Evolutionary conservation across 2,888 invertebrate species (phyloP), one percentile per base, ranked within the genome.

Genomic region (Macropis europaea): DNA sequence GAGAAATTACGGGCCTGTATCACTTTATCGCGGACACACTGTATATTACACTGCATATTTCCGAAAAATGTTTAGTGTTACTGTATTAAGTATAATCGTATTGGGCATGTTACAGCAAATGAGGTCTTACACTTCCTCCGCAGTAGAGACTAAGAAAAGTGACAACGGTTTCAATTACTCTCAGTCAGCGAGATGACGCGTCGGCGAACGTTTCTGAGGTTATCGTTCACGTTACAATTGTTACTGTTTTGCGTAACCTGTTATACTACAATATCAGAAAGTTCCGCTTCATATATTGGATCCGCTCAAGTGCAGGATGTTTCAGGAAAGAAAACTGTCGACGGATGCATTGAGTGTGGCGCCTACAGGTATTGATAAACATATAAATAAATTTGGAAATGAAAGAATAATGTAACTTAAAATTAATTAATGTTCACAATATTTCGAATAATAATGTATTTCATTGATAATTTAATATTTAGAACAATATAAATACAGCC

Each of bases 141-240:
- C 5, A 5, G 2, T 19, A 9, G 13, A 19, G 22, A 34, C 34
- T 19, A n/a, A 22, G 50, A 3, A 50, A 34, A 50, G 50, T 2
- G n/a, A 19, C n/a, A 34, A n/a, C 19, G 7, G 38, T 22, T 22
- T 22, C n/a, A 9, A 22, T 50, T 43, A 34, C 50, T 22, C 50
- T 81, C 83, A 86, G 86, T 86, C 82, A 67, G 75, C 78, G 77
- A 82, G 81, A 86, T 86, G 85, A 83, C 80, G 82, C 66, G 79
- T 64, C 73, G 77, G 62, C 70, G 77, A 77, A 72, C 77, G 83
- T 81, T 83, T 78, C 81, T 77, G 60, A 47, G 68, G 32, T 64
- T 57, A 3, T 42, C 45, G 22, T 34, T 67, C n/a, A n/a, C n/a
- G 30, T 26, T 15, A 9, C 45, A 43, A 5, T 32, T 19, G 30